A percentile compares a stretch with the other conserved stretches of the same genome.
Conservation (phyloP, 1,140 invertebrate genomes). For the Papilio polyxenes region DNA sequence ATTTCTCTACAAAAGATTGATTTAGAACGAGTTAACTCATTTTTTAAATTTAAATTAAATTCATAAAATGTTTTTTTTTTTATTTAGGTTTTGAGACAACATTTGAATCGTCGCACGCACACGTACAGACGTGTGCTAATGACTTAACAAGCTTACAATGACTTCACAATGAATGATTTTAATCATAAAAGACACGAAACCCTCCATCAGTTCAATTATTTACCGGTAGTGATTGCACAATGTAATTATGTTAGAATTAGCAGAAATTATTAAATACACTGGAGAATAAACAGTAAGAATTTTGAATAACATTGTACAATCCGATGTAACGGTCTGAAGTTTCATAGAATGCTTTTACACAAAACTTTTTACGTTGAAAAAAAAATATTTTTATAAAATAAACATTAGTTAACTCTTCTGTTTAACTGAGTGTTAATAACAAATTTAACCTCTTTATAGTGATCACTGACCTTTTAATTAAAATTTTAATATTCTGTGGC, state of each 20-base stretch:
- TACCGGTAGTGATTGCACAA: conserved; percentile 45
- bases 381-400: not conserved
- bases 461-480: too few species aligned
- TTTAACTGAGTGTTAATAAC: not conserved
- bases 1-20: too few species aligned
- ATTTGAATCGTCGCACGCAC: not conserved
- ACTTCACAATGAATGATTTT: conserved; percentile 33
- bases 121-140: not conserved
- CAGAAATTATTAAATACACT: conserved; percentile 5
- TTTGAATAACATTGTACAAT: not conserved
- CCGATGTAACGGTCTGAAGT: not conserved
- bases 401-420: too few species aligned
- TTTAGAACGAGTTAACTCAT: too few species aligned
- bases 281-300: not conserved
- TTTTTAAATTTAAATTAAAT: too few species aligned
- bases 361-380: not conserved
- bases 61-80: too few species aligned
- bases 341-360: not conserved
- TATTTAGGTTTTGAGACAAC: not conserved
- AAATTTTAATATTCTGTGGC: not conserved
- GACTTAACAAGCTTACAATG: conserved; percentile 13
- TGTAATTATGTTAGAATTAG: conserved; percentile 17
- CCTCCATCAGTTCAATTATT: conserved; percentile 54
- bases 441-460: too few species aligned
- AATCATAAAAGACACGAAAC: conserved; percentile 49